A percentile compares a stretch with the other conserved stretches of the same genome.
Evolutionary conservation across 1,140 invertebrate genomes (phyloP).

Genomic region (Apis mellifera): DNA sequence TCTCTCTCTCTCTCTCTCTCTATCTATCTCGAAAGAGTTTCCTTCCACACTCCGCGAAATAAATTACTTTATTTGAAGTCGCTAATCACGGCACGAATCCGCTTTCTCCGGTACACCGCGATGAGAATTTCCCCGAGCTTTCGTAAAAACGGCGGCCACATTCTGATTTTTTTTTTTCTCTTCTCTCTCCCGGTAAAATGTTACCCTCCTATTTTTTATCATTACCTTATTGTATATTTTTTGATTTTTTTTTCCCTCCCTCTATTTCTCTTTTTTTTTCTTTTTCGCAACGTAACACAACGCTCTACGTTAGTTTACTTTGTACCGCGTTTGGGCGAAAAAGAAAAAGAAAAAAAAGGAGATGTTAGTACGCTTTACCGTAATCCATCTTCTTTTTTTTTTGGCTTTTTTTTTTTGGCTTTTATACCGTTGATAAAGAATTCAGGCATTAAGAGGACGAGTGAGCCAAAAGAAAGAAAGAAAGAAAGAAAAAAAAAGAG

Average conservation of each 20-base stretch:
- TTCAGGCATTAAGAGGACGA: background rate
- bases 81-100: background rate
- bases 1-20: background rate
- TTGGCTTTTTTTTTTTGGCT: background rate
- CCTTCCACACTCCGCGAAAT: background rate
- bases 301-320: background rate
- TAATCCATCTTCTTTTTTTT: background rate
- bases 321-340: background rate
- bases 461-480: background rate
- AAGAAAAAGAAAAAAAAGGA: no score
- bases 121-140: background rate
- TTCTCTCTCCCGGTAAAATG: no score
- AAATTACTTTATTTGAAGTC: background rate
- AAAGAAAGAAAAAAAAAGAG: background rate
- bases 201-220: no score
- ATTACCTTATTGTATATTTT: no score
- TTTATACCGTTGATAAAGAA: background rate
- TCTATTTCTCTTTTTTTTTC: background rate
- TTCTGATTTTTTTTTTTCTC: background rate
- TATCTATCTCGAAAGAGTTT: background rate
- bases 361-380: background rate
- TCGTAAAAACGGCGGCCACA: background rate
- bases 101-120: background rate
- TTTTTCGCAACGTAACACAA: background rate
- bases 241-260: no score